A percentile compares a stretch with the other conserved stretches of the same genome.
These are phyloP conservation scores for Venustaconcha ellipsiformis DNA, from an alignment of 1,140 invertebrate genomes.

Conservation along the genomic window DNA sequence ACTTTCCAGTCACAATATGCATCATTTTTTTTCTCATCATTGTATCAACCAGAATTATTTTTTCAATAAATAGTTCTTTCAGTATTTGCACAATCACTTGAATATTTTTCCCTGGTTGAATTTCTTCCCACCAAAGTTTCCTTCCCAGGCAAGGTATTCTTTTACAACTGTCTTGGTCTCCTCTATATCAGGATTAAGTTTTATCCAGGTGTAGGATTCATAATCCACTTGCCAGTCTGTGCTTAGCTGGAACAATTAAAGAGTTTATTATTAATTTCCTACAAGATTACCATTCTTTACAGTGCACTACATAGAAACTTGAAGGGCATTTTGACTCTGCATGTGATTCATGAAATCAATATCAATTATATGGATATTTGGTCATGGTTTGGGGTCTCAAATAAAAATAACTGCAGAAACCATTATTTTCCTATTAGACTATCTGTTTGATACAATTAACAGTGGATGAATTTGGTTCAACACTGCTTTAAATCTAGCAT, in stretches of 20 bases:
- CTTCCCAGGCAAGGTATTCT: slow-evolving; percentile 94
- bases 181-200: slow-evolving; percentile 85
- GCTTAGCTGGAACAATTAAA: slow-evolving; percentile 76
- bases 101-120: slow-evolving; percentile 99
- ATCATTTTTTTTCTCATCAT: too few species aligned
- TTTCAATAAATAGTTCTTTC: too few species aligned
- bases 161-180: slow-evolving; percentile 92
- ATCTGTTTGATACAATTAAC: neutral
- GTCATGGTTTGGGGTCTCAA: too few species aligned
- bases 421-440: too few species aligned
- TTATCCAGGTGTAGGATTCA: slow-evolving; percentile 96
- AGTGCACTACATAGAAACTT: too few species aligned
- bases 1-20: too few species aligned
- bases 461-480: too few species aligned
- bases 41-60: too few species aligned
- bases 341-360: neutral
- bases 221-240: slow-evolving; percentile 98
- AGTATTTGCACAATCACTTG: slow-evolving; percentile 79
- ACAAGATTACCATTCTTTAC: too few species aligned
- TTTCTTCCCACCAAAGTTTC: slow-evolving; percentile 88
- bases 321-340: too few species aligned
- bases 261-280: neutral
- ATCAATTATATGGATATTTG: neutral
- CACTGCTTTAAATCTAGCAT: neutral
- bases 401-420: too few species aligned